A percentile compares a stretch with the other conserved stretches of the same genome.
These are phyloP conservation scores for Ariopsis seemanni DNA, from an alignment of 2,113 vertebrate species.

Conservation along the genomic window DNA sequence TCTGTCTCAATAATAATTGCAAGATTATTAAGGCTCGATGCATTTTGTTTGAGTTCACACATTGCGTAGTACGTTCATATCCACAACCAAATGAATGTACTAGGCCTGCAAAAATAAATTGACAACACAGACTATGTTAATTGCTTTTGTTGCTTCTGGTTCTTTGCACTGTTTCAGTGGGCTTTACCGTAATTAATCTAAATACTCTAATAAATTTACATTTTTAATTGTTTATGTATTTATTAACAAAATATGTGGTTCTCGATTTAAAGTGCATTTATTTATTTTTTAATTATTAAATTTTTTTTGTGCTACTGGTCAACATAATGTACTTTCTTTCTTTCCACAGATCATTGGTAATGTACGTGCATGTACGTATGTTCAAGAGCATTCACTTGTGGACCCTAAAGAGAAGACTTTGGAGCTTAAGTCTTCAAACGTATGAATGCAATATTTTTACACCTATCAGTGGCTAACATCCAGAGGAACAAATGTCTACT, in stretches of 20 bases:
- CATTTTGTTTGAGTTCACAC: not conserved
- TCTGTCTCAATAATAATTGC: not conserved
- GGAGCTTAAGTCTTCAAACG: slow-evolving; percentile 91
- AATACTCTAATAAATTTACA: too few relatives aligned
- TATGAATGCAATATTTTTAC: slow-evolving; percentile 69
- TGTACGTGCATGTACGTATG: slow-evolving; percentile 83
- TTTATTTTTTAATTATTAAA: not conserved
- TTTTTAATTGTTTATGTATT: too few relatives aligned
- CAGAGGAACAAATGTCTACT: not conserved
- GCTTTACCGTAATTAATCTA: not conserved
- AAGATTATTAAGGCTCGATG: not conserved
- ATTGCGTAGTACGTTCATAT: not conserved
- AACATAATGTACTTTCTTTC: not conserved
- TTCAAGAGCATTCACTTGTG: slow-evolving; percentile 93
- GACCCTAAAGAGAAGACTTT: slow-evolving; percentile 85
- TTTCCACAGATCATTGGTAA: slow-evolving; percentile 85
- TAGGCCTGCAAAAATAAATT: not conserved
- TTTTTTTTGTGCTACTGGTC: not conserved
- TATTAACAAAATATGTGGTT: not conserved
- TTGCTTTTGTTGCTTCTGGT: not conserved
- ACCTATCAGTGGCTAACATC: not conserved
- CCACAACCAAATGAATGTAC: not conserved
- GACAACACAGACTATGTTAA: not conserved
- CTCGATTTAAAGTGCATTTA: not conserved
- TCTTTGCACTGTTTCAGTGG: not conserved